Evolutionary conservation across 2,113 vertebrate species (phyloP).

Genomic region (Sarotherodon lohbergeri): DNA sequence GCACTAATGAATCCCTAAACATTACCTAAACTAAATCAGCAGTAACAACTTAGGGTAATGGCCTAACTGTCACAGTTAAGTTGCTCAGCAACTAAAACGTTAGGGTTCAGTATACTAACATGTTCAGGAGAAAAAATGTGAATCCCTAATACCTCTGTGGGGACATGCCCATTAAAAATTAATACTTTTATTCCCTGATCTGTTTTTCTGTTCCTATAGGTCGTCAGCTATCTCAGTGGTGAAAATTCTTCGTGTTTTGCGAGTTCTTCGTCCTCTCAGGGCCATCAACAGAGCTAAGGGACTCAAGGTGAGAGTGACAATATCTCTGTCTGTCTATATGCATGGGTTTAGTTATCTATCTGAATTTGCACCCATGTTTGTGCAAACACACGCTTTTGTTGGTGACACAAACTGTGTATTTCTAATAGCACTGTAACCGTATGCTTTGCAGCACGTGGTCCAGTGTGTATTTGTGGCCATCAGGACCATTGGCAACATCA

Average conservation of each 20-base stretch:
- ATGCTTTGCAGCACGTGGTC: conserved; percentile 85
- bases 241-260: conserved; percentile 94
- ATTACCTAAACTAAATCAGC: neutral
- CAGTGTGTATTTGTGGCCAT: conserved; percentile 98
- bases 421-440: neutral
- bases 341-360: neutral
- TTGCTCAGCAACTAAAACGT: neutral
- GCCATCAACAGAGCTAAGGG: conserved; percentile 99
- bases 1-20: neutral
- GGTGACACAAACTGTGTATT: neutral
- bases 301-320: conserved; percentile 82
- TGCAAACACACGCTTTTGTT: neutral
- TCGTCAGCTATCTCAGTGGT: conserved; percentile 97
- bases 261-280: conserved; percentile 91
- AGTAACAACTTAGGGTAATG: neutral
- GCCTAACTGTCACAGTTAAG: neutral
- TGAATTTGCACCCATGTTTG: neutral
- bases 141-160: neutral
- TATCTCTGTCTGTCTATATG: neutral
- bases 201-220: conserved; percentile 55
- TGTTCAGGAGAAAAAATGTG: neutral
- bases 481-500: conserved; percentile 97
- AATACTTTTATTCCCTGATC: neutral
- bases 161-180: neutral
- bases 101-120: rapidly evolving